phyloP scores from a whole-genome alignment of 2,888 invertebrate genomes.

The Polietes domitor region DNA sequence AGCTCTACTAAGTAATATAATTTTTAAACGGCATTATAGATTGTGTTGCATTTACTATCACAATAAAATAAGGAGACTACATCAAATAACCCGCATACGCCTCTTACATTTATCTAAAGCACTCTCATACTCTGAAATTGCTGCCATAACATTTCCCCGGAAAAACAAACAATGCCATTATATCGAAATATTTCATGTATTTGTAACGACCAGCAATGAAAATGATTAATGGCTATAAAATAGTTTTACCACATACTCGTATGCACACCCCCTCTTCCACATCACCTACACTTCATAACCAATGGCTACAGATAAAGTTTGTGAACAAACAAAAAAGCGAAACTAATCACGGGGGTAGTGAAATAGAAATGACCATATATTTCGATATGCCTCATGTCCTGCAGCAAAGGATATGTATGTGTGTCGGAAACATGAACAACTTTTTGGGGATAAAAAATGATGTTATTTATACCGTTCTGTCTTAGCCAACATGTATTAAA shows the following conservation, averaged over 20 bases:
- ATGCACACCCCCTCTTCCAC: conserved; percentile 44
- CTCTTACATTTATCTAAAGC: conserved; percentile 58
- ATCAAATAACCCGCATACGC: conserved; percentile 57
- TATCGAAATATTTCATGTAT: conserved; percentile 66
- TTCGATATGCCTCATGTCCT: conserved; percentile 36
- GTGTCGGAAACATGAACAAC: conserved; percentile 58
- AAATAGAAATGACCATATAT: conserved; percentile 57
- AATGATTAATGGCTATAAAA: conserved; percentile 75
- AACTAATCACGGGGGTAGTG: conserved; percentile 66
- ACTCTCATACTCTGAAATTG: conserved; percentile 1
- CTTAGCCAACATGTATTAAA: conserved; percentile 71
- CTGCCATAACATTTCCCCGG: not conserved
- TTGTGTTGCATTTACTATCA: not conserved
- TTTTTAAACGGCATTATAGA: not conserved
- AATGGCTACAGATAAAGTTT: conserved; percentile 38
- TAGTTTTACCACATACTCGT: conserved; percentile 65
- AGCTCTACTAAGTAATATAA: too few species aligned
- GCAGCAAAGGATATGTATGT: conserved; percentile 33
- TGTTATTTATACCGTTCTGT: conserved; percentile 32
- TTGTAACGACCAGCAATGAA: conserved; percentile 67
- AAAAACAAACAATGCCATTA: conserved; percentile 57
- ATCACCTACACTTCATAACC: conserved; percentile 29
- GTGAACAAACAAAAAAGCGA: conserved; percentile 45
- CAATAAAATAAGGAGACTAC: conserved; percentile 9
- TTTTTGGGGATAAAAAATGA: conserved; percentile 39